A percentile compares a stretch with the other conserved stretches of the same genome.
Evolutionary conservation across 2,113 vertebrate species (phyloP).

Genomic region (Caloenas nicobarica): DNA sequence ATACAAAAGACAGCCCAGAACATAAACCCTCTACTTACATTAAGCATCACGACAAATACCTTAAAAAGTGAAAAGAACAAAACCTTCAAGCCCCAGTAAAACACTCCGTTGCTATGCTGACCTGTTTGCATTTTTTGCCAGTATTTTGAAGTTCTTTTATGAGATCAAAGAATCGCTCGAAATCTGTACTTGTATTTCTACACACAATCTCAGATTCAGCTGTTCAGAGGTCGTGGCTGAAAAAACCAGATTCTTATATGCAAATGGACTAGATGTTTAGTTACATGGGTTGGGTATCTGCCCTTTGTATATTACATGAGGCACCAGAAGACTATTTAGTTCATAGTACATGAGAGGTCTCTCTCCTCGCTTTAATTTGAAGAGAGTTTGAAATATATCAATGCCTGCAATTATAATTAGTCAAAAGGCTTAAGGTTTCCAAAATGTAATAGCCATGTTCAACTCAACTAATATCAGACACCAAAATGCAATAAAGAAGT

Average conservation of each 20-base stretch:
- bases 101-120: accelerated
- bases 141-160: not conserved
- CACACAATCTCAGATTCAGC: not conserved
- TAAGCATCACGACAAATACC: not conserved
- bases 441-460: not conserved
- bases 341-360: not conserved
- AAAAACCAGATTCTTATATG: not conserved
- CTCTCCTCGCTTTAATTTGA: not conserved
- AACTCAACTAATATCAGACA: not conserved
- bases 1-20: not conserved
- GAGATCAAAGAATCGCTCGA: not conserved
- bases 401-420: not conserved
- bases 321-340: not conserved
- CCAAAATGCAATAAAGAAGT: not conserved
- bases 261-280: not conserved
- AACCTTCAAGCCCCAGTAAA: not conserved
- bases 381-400: not conserved
- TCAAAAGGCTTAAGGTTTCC: not conserved
- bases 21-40: not conserved
- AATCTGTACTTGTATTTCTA: not conserved
- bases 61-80: not conserved
- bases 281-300: not conserved
- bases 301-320: not conserved
- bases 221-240: not conserved
- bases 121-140: not conserved